phyloP scores from a whole-genome alignment of 2,113 vertebrate species.

The Tupaia chinensis region DNA sequence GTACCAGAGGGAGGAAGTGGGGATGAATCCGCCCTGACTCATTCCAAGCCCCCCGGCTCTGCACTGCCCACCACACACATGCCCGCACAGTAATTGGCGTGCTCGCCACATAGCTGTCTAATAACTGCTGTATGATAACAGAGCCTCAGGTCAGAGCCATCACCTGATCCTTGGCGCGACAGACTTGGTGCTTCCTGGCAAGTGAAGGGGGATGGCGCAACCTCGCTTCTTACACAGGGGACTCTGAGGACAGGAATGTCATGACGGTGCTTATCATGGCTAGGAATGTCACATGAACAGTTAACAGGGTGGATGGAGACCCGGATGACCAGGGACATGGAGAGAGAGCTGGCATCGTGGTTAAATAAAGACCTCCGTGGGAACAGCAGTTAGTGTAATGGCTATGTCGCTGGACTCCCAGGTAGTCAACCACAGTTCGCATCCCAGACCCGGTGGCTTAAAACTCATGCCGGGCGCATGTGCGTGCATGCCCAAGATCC shows the following conservation, averaged over 20 bases:
- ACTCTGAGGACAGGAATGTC: background rate
- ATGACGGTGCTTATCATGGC: background rate
- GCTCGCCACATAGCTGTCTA: background rate
- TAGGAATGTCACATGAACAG: too few species aligned
- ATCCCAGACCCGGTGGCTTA: too few species aligned
- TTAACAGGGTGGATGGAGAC: background rate
- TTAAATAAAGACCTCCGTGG: too few species aligned
- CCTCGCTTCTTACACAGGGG: background rate
- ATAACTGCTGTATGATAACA: background rate
- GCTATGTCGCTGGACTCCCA: too few species aligned
- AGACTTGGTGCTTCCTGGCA: background rate
- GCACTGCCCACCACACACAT: too few species aligned
- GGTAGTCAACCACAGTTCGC: too few species aligned
- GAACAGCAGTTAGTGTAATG: too few species aligned
- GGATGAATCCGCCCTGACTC: background rate
- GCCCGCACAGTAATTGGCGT: background rate
- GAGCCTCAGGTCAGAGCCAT: background rate
- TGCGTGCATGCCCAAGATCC: too few species aligned
- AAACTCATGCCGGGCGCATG: too few species aligned
- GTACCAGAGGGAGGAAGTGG: background rate
- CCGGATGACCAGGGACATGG: accelerated
- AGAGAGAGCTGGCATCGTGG: background rate
- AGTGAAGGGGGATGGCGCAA: background rate
- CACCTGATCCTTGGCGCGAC: background rate
- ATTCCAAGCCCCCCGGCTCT: background rate